Percentiles rank a stretch among this genome's conserved stretches.
phyloP scores from a whole-genome alignment of 2,888 invertebrate genomes.

The Augiades crinisus region DNA sequence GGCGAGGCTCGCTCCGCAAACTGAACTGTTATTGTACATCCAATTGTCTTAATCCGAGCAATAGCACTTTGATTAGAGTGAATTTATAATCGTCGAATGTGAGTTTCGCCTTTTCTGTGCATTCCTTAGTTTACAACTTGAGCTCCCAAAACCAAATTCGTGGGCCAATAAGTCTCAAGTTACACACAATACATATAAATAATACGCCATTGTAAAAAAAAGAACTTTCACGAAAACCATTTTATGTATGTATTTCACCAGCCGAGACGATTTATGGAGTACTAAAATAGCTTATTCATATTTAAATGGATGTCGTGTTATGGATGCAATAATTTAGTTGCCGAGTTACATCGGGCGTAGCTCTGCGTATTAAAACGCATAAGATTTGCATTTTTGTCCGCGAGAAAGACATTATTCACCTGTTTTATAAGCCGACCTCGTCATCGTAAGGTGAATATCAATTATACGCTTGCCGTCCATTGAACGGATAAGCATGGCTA shows the following conservation, averaged over 20 bases:
- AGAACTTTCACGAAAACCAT: conserved; percentile 29
- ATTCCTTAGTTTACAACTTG: background rate
- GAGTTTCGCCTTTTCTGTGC: background rate
- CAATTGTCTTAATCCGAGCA: conserved; percentile 7
- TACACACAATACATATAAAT: conserved; percentile 1
- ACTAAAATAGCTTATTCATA: conserved; percentile 40
- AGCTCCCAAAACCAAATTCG: background rate
- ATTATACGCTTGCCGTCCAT: conserved; percentile 41
- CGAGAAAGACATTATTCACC: conserved; percentile 40
- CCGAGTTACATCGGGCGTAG: conserved; percentile 44
- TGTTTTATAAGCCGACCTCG: conserved; percentile 44
- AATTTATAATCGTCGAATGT: background rate
- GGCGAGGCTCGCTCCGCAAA: background rate
- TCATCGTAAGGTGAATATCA: conserved; percentile 43
- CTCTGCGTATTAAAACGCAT: conserved; percentile 46
- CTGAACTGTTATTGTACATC: background rate
- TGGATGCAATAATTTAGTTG: conserved; percentile 51
- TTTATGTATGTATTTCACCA: conserved; percentile 29
- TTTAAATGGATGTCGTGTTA: conserved; percentile 52
- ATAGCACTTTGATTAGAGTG: background rate
- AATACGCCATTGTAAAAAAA: conserved; percentile 4
- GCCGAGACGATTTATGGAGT: conserved; percentile 39
- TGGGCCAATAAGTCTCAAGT: conserved; percentile 2
- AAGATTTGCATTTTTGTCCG: conserved; percentile 58
- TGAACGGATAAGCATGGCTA: conserved; percentile 31